Base-by-base conservation (phyloP, 1,140 invertebrate genomes). In the Drosophila mayri region DNA sequence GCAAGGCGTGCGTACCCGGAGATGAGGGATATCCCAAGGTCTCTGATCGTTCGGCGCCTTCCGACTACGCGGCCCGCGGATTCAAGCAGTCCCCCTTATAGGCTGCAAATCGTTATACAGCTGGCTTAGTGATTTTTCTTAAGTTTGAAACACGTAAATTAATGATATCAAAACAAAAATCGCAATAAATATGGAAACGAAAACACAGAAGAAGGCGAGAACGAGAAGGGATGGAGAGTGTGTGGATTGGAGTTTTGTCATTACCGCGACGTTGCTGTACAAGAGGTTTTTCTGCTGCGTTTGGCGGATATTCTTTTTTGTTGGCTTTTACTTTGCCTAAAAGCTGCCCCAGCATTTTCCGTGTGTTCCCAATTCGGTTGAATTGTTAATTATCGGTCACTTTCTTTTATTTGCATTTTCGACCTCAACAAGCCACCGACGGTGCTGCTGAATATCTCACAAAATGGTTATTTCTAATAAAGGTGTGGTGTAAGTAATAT, bases 1-100 rank as follows among this genome's bases (percentile, higher is more conserved):
- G 95, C 62, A 81, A 79, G 12, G 92, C 93, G 63, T 93, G 95
- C 20, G 88, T 94, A 57, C 95, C 95, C 38, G 95, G 96, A 4
- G 95, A 96, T 83, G 93, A 94, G 59, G 94, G 94, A 6, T 97
- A 94, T 83, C 96, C 96, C 28, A 93, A 92, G 62, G 81, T 93
- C 54, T 94, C 94, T 30, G 94, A 95, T 43, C 94, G 94, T 50
- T 92, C 87, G 7, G 91, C 93, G 43, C 94, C 94, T 20, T 76
- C 93, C 18, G 95, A 97, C 87, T 97, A 96, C 93, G 94, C 94
- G 64, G 93, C 94, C 62, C 94, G 94, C 88, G 95, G 95, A 43
- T 97, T 97, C 85, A 95, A 96, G 70, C 93, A 95, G 6, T 94
- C 85, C 46, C 85, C 85, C 4, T 52, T 88, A 25, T 90, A 90